Evolutionary conservation across 1,140 invertebrate species (phyloP).

Genomic region (Pseudomyrmex gracilis): DNA sequence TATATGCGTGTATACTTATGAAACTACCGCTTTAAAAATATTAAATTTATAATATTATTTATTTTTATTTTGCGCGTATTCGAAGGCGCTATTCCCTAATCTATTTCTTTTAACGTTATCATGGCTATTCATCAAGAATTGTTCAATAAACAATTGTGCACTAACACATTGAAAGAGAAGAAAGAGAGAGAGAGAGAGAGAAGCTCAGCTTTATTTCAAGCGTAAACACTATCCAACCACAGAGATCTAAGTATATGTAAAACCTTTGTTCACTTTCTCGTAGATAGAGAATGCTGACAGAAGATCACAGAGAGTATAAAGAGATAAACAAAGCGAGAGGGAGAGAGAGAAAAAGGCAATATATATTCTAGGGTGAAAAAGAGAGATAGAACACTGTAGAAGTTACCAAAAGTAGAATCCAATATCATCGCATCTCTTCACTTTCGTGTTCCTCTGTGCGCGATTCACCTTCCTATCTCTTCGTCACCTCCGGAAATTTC

Average conservation of each 20-base stretch:
- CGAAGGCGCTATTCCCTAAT: too few species aligned
- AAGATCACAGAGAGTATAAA: constrained; percentile 15
- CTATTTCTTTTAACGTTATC: background rate
- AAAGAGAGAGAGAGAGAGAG: background rate
- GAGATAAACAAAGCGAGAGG: background rate
- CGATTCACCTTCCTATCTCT: constrained; percentile 29
- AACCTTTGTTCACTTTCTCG: constrained; percentile 33
- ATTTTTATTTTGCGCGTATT: too few species aligned
- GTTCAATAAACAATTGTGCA: background rate
- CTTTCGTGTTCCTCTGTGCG: constrained; percentile 38
- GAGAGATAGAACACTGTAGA: constrained; percentile 30
- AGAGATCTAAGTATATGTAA: constrained; percentile 27
- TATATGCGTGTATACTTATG: too few species aligned
- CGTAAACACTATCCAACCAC: constrained; percentile 42
- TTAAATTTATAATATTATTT: background rate
- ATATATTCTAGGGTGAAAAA: background rate
- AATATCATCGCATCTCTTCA: constrained; percentile 60
- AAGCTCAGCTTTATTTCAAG: constrained; percentile 34
- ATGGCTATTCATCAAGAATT: constrained; percentile 26
- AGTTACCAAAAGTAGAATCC: constrained; percentile 58
- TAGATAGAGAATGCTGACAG: constrained; percentile 41
- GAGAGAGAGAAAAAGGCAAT: background rate
- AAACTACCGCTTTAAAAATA: background rate
- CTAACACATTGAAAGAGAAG: background rate
- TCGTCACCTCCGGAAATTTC: constrained; percentile 42